Conservation (phyloP, 1,140 invertebrate genomes). For the Papilio helenus region DNA sequence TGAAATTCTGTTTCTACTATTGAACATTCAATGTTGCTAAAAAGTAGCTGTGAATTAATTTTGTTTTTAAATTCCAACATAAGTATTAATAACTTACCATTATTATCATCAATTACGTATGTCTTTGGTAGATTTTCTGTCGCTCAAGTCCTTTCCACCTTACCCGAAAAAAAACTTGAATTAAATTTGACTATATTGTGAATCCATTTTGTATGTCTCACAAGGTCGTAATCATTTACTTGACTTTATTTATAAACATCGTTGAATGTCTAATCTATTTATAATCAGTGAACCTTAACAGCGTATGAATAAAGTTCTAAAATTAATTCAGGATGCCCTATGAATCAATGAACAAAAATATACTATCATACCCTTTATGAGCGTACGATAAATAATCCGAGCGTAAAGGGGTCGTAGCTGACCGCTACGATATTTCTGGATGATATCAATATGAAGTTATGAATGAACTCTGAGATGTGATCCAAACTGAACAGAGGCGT, state of each 20-base stretch:
- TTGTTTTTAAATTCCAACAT: neutral
- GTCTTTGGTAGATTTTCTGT: neutral
- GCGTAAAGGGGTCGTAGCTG: slow-evolving; percentile 24
- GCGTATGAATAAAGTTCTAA: slow-evolving; percentile 6
- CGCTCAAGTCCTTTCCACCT: neutral
- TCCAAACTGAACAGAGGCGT: neutral
- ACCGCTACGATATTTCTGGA: slow-evolving; percentile 7
- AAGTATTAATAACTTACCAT: neutral
- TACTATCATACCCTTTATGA: neutral
- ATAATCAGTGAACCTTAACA: neutral
- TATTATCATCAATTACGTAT: neutral
- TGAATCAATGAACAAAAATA: slow-evolving; percentile 20
- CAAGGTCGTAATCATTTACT: neutral
- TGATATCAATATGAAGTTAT: neutral
- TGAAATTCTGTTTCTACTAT: neutral
- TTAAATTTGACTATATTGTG: neutral
- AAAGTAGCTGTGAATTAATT: neutral
- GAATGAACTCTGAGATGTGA: slow-evolving; percentile 7
- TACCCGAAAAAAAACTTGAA: neutral
- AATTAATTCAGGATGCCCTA: slow-evolving; percentile 8
- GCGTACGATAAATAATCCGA: slow-evolving; percentile 1
- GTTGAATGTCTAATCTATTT: neutral
- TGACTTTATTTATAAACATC: neutral
- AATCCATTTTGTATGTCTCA: neutral
- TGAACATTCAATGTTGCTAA: neutral